Conservation (phyloP, 2,797 vertebrate genomes). For the Ciconia nigra region DNA sequence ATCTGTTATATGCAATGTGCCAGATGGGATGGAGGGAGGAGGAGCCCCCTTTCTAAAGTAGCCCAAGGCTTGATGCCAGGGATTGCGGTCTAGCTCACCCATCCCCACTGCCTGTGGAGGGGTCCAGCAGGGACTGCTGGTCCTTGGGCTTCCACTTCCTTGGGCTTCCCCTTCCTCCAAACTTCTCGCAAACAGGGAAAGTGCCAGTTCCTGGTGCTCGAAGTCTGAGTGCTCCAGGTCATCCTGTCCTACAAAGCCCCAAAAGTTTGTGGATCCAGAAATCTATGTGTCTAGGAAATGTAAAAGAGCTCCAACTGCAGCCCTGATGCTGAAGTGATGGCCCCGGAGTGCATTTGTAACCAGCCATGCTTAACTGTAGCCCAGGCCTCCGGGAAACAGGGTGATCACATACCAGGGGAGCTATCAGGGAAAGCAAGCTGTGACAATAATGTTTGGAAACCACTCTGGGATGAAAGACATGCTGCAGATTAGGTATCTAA, state of each 20-base stretch:
- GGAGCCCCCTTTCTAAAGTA: not conserved
- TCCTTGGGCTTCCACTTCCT: not conserved
- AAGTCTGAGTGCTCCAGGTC: not conserved
- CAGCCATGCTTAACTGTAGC: not conserved
- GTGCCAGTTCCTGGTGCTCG: not conserved
- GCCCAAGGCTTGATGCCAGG: not conserved
- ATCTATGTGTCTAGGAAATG: not conserved
- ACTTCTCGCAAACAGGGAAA: not conserved
- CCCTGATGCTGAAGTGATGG: not conserved
- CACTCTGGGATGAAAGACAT: not conserved
- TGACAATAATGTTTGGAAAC: not conserved
- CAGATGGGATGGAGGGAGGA: not conserved
- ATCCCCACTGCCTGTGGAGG: not conserved
- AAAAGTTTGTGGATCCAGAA: not conserved
- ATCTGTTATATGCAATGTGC: fast-evolving
- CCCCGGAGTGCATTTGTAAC: fast-evolving
- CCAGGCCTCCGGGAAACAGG: not conserved
- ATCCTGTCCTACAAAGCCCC: not conserved
- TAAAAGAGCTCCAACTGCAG: not conserved
- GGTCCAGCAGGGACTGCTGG: not conserved
- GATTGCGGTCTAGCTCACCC: not conserved
- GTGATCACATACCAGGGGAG: fast-evolving
- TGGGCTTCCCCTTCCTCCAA: not conserved
- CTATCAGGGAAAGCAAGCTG: not conserved
- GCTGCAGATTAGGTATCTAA: slow-evolving; percentile 43